These are phyloP conservation scores for Axinella damicornis DNA, from an alignment of 37 sponge, comb jelly and placozoan species.

Conservation along the genomic window DNA sequence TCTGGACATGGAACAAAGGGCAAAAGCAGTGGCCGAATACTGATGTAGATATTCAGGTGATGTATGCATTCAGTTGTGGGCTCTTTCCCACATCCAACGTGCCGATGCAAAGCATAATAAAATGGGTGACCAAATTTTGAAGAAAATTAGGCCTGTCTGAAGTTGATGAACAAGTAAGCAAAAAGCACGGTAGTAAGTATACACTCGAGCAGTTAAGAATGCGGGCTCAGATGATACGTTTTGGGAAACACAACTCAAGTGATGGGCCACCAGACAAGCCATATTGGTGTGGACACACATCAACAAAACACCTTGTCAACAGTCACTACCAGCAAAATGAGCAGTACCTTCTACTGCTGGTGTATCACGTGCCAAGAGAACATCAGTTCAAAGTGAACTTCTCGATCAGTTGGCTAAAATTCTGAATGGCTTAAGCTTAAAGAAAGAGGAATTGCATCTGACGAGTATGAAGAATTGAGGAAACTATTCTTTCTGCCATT, in stretches of 20 bases:
- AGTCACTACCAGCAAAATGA: not conserved
- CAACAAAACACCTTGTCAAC: no score
- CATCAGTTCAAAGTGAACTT: not conserved
- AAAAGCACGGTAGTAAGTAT: conserved; percentile 2
- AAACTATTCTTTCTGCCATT: conserved; percentile 20
- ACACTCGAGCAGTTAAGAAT: conserved; percentile 21
- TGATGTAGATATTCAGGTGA: conserved; percentile 28
- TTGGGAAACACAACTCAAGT: conserved; percentile 30
- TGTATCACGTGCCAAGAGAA: not conserved
- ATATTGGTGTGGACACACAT: conserved; percentile 33
- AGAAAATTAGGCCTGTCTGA: not conserved
- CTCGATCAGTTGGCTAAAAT: conserved; percentile 16
- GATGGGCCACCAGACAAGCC: conserved; percentile 46
- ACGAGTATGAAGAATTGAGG: conserved; percentile 27
- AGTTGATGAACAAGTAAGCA: not conserved
- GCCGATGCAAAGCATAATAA: not conserved
- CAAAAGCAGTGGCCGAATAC: conserved; percentile 24
- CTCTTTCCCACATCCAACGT: not conserved
- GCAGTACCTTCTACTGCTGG: not conserved
- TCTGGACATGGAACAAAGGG: conserved; percentile 40
- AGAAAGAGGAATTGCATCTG: conserved; percentile 19
- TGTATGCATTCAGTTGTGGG: conserved; percentile 34
- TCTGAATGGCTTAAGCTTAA: conserved; percentile 40
- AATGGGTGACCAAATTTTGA: conserved; percentile 6
- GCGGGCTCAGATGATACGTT: conserved; percentile 41